Evolutionary conservation across 2,113 vertebrate species (phyloP).

Genomic region (Phrynosoma platyrhinos): DNA sequence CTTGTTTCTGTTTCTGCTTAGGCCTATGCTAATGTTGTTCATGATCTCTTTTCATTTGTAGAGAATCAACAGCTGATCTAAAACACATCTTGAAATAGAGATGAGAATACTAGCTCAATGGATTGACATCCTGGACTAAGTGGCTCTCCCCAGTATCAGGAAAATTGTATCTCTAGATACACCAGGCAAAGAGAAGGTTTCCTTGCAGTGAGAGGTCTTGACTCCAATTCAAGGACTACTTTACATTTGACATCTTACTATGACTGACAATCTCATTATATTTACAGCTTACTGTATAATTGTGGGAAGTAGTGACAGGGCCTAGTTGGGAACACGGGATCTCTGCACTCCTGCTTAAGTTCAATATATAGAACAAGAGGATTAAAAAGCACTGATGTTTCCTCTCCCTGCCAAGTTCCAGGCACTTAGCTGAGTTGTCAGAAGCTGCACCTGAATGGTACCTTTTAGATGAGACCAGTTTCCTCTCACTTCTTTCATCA

Average conservation of each 20-base stretch:
- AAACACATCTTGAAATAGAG: background rate
- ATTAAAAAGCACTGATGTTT: background rate
- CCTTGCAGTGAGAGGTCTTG: background rate
- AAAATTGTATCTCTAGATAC: background rate
- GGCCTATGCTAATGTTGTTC: background rate
- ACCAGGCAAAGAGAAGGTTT: background rate
- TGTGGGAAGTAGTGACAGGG: background rate
- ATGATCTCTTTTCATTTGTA: background rate
- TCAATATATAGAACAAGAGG: background rate
- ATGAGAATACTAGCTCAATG: background rate
- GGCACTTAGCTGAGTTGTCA: background rate
- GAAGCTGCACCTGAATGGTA: background rate
- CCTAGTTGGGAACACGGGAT: background rate
- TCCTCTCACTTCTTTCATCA: background rate
- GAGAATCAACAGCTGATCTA: background rate
- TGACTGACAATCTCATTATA: background rate
- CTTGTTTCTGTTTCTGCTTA: background rate
- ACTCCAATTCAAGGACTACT: background rate
- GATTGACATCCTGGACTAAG: background rate
- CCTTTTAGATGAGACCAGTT: background rate
- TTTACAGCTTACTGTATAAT: background rate
- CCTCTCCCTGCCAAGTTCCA: background rate
- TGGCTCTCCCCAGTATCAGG: background rate
- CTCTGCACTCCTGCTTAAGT: background rate
- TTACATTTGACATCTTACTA: background rate